Evolutionary conservation across 2,888 invertebrate species (phyloP), one percentile per base, ranked within the genome.

Genomic region (Synergus japonicus): DNA sequence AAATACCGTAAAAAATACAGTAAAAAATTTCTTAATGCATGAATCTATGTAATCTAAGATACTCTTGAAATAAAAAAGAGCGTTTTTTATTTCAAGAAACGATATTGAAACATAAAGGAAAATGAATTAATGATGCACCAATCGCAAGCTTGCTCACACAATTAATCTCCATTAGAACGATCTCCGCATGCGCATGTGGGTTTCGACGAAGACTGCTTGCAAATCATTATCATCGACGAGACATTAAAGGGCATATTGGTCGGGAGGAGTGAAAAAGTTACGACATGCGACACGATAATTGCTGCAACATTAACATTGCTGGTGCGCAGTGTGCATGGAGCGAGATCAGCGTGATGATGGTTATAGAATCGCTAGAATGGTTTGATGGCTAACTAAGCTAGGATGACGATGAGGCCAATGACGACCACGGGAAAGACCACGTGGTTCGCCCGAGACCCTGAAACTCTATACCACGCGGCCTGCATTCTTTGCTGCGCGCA

Each of bases 401-500:
- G 60, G 12, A 60, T 60, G 60, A 60, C 1, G 22, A 60, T 60
- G 69, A n/a, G 37, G 37, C 54, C 49, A 54, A 54, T 73, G 73
- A 54, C 37, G 73, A 73, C 37, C 49, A 54, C 49, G 69, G 43
- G 54, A 15, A 46, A 54, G 44, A 22, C 37, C 73, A 78, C 78
- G 78, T 73, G 73, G 64, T 67, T 79, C 63, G 43, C 29, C 49
- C 79, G 76, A 78, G 77, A 65, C 79, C 79, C 78, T 78, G 82
- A 81, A 81, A 81, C 43, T 29, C 12, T 64, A 64, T 18, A 54
- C 15, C 66, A 76, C 60, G 63, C 22, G 13, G 18, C 22, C 41
- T 64, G 29, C 54, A 60, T 18, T 46, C 46, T 46, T 8, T 60
- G 29, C 60, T 60, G 60, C 12, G 22, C 22, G 60, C 22, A 60